Evolutionary conservation across 1,140 invertebrate genomes (phyloP), one percentile per base, ranked within the genome.

Genomic region (Eumeta japonica): DNA sequence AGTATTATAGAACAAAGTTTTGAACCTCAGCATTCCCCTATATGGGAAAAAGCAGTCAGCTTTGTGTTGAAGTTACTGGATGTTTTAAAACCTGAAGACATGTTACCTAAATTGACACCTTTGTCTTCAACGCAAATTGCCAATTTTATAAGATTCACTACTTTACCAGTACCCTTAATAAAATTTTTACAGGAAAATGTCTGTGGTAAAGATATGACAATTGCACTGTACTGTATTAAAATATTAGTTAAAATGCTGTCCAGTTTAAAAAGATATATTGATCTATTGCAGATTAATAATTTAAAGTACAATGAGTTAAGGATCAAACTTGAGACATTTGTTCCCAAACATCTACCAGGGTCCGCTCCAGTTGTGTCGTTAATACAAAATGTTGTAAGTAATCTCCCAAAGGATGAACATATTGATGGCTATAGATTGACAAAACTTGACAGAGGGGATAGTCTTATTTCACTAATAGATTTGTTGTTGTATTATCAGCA

Each of bases 1-100:
- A 66, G 20, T 37, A 65, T 72, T 16, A 53, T 84, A 2, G 81
- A 83, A 47, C 67, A 79, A 19, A 79, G 70, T 52, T 77, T 86
- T 44, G 74, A 80, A 46, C 82, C 82, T 0, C 71, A 80, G 57
- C 58, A 76, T 18, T 80, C 82, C 2, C 55, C 56, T 37, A 79
- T 81, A 43, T 85, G 83, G 83, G 63, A 80, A 36, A 73, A 52
- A 47, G 61, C 76, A 20, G 61, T 79, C 15, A 56, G 72, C 18
- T 85, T 84, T 61, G 44, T 77, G 10, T 62, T 75, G 35, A 68
- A 76, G 52, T 68, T 83, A 39, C 39, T 79, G 5, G 58, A 65
- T 20, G 61, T 58, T 45, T 44, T 81, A 28, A 54, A 62, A 45
- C 75, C 78, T 5, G 60, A 65, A 40, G 52, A 62, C 35, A 52